phyloP scores from a whole-genome alignment of 2,888 invertebrate genomes.

The Proisotoma minuta region DNA sequence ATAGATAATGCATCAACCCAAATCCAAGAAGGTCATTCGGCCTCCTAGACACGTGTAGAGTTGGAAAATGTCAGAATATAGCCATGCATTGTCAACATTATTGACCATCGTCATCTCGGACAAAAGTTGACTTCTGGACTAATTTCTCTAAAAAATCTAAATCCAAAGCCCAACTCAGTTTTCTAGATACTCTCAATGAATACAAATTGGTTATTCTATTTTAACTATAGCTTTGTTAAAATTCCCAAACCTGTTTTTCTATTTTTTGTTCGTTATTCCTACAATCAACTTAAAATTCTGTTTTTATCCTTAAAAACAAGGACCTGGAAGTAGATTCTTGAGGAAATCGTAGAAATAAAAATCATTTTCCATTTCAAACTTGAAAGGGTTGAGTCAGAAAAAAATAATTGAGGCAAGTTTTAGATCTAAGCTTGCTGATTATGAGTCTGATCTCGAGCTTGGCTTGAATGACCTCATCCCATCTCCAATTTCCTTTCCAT shows the following conservation, averaged over 20 bases:
- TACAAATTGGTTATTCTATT: slow-evolving; percentile 46
- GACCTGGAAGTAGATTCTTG: neutral
- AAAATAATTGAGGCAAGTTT: neutral
- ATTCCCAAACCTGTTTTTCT: slow-evolving; percentile 45
- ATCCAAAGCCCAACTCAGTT: too few species aligned
- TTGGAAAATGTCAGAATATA: too few species aligned
- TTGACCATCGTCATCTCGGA: too few species aligned
- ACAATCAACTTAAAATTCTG: too few species aligned
- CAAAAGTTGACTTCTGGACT: too few species aligned
- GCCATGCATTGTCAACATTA: too few species aligned
- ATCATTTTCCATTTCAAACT: neutral
- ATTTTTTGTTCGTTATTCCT: slow-evolving; percentile 15
- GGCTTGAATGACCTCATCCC: neutral
- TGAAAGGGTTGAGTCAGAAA: neutral
- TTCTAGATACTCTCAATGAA: slow-evolving; percentile 48
- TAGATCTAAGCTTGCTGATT: neutral
- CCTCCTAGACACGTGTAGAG: too few species aligned
- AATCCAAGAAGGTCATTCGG: too few species aligned
- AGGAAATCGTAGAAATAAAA: neutral
- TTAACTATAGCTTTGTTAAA: too few species aligned
- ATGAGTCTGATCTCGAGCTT: neutral
- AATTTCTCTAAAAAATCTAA: too few species aligned
- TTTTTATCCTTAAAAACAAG: slow-evolving; percentile 11
- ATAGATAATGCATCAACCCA: too few species aligned
- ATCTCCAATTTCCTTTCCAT: neutral